A percentile compares a stretch with the other conserved stretches of the same genome.
phyloP scores from a whole-genome alignment of 2,113 vertebrate species.

The Trematocara macrostoma region DNA sequence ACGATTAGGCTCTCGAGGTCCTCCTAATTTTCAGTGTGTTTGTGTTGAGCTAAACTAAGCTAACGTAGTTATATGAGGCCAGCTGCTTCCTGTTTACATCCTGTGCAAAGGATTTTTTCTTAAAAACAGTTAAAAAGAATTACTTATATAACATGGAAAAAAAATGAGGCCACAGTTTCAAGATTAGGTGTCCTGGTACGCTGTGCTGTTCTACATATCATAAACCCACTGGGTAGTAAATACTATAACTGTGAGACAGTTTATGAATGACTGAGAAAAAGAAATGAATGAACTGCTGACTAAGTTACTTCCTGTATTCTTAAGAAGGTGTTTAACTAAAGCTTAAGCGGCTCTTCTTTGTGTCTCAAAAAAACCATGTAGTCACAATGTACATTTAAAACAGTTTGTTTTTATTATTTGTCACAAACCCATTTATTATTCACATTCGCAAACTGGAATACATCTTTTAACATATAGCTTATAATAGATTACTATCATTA shows the following conservation, averaged over 20 bases:
- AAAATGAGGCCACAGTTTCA: not conserved
- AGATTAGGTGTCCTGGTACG: not conserved
- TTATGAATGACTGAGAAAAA: not conserved
- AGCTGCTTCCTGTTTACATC: not conserved
- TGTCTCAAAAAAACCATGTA: not conserved
- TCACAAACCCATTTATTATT: not conserved
- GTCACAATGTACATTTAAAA: not conserved
- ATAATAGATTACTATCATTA: not conserved
- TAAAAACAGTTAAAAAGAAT: not conserved
- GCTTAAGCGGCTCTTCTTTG: not conserved
- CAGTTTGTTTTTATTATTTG: slow-evolving; percentile 17
- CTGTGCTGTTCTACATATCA: not conserved
- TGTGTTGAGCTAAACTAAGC: not conserved
- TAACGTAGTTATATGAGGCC: not conserved
- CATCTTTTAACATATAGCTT: slow-evolving; percentile 22
- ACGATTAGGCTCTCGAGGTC: not conserved
- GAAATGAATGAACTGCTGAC: not conserved
- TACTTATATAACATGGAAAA: not conserved
- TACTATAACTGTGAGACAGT: not conserved
- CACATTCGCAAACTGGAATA: not conserved
- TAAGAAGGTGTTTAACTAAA: not conserved
- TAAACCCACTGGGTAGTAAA: not conserved
- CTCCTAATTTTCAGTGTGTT: not conserved
- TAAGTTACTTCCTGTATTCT: not conserved
- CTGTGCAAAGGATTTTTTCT: not conserved